phyloP scores from a whole-genome alignment of 1,140 invertebrate species.

The Cydia pomonella region DNA sequence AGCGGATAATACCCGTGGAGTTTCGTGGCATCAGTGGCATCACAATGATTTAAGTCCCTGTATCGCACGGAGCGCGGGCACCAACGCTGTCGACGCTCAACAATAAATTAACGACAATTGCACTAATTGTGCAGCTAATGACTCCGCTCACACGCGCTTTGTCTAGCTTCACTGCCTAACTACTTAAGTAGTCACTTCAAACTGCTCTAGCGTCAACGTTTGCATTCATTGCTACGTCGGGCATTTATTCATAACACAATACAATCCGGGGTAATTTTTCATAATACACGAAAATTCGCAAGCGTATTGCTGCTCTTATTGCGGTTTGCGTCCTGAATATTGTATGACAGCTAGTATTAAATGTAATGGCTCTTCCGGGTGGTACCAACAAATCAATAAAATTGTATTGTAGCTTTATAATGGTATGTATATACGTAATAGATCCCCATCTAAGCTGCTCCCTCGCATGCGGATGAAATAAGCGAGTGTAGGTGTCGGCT shows the following conservation, averaged over 20 bases:
- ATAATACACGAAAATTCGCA: neutral
- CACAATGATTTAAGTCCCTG: constrained; percentile 31
- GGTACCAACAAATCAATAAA: constrained; percentile 1
- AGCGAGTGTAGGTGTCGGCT: neutral
- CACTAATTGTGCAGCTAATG: constrained; percentile 77
- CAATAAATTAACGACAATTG: constrained; percentile 78
- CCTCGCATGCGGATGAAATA: constrained; percentile 2
- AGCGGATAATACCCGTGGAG: constrained; percentile 7
- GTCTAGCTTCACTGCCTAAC: constrained; percentile 59
- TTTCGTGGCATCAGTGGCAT: neutral
- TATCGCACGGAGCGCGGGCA: neutral
- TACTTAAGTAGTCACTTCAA: neutral
- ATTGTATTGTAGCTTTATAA: neutral
- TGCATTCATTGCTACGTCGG: neutral
- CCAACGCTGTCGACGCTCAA: constrained; percentile 45
- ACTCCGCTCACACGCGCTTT: constrained; percentile 62
- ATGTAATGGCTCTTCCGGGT: constrained; percentile 3
- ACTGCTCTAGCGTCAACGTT: neutral
- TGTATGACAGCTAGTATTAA: neutral
- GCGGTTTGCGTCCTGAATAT: neutral
- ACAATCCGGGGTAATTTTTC: neutral
- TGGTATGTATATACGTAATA: neutral
- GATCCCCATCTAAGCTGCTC: constrained; percentile 1
- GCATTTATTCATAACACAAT: neutral
- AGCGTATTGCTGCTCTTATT: constrained; percentile 13